Evolutionary conservation across 2,113 vertebrate genomes (phyloP), one percentile per base, ranked within the genome.

Genomic region (Sorex fumeus): DNA sequence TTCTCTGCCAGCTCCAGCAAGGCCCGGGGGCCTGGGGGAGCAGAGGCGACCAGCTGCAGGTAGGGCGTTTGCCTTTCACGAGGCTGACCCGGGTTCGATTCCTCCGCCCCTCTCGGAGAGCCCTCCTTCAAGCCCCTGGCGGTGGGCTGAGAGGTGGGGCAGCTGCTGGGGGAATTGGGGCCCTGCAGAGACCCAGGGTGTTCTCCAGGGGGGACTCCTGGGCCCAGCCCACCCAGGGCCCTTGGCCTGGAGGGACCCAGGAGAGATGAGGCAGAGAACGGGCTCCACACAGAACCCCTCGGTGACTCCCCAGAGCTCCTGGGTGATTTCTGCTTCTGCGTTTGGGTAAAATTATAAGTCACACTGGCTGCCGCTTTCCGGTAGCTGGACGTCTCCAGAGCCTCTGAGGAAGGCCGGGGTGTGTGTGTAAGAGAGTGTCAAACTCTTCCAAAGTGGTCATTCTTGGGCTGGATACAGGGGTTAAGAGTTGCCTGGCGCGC

Each of bases 201-300:
- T 34, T 94, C 79, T 94, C 93, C 92, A 82, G 75, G 90, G 91
- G 79, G 25, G 75, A 53, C 85, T 72, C 94, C 79, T 16, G 40
- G 62, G 27, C 28, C 30, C 53, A 57, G 30, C n/a, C 28, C 27
- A 3, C n/a, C 27, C 50, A 80, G 32, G 62, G 72, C 3, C 84
- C 84, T 71, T 10, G 0, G 23, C 15, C 70, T n/a, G 50, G 40
- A 67, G 53, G 19, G 47, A 71, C 78, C 84, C 76, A 23, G 0
- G 12, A 67, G 32, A 95, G 95, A 91, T 95, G 96, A 53, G 50
- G 82, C 95, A 90, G 1, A 60, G 32, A 72, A 69, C 12, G 0
- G n/a, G 28, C 21, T 43, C 84, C 93, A 81, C 45, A 2, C 11
- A 13, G 27, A 25, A 19, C 21, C 6, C 27, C 91, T 30, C 76